These are phyloP conservation scores for Psephotus haematonotus DNA, from an alignment of 2,113 vertebrate genomes.

Conservation along the genomic window DNA sequence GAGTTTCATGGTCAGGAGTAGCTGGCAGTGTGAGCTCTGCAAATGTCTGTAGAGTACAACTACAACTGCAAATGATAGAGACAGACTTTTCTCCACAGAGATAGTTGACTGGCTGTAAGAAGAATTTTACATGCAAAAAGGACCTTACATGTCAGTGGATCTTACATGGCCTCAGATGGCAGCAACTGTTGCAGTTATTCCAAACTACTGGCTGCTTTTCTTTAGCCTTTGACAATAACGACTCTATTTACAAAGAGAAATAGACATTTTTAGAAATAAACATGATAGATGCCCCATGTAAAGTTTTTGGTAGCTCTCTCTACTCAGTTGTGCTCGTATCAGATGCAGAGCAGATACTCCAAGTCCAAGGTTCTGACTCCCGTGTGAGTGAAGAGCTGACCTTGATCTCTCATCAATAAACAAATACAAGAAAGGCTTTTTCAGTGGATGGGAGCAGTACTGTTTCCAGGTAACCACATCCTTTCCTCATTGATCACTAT, in stretches of 20 bases:
- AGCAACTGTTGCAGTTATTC: background rate
- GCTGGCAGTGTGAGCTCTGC: background rate
- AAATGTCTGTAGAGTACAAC: background rate
- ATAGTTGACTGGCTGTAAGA: background rate
- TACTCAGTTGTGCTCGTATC: background rate
- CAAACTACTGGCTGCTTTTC: background rate
- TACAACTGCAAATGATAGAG: background rate
- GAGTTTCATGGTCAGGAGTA: background rate
- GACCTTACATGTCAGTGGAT: background rate
- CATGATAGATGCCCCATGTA: background rate
- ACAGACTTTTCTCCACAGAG: background rate
- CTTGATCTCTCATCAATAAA: constrained; percentile 57
- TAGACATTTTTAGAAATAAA: background rate
- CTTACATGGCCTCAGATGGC: background rate
- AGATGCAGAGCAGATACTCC: background rate
- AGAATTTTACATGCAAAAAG: background rate
- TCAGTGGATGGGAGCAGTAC: background rate
- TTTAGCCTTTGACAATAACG: background rate
- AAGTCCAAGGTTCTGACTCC: background rate
- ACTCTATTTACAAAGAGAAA: background rate
- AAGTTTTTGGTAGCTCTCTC: background rate
- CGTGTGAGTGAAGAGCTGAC: background rate
- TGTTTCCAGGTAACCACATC: constrained; percentile 69
- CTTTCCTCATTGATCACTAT: constrained; percentile 69
- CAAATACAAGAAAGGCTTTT: constrained; percentile 37